Evolutionary conservation across 1,140 invertebrate species (phyloP).

Genomic region (Harpegnathos saltator): DNA sequence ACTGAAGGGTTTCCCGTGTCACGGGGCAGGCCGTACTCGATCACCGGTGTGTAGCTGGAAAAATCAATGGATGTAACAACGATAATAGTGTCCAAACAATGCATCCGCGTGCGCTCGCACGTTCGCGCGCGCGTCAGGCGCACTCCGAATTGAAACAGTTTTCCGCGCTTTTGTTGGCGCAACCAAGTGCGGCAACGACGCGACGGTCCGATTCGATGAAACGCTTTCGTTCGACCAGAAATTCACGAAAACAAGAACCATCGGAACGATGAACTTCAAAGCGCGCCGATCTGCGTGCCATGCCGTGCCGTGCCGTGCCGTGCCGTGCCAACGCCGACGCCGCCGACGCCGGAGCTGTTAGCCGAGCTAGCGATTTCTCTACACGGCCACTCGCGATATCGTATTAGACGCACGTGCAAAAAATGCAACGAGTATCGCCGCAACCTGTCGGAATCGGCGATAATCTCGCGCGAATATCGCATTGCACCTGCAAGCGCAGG

Average conservation of each 20-base stretch:
- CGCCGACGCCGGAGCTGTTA: no score
- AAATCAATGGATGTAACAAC: slow-evolving; percentile 69
- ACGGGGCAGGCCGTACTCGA: slow-evolving; percentile 42
- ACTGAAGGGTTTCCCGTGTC: slow-evolving; percentile 29
- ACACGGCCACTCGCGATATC: background rate
- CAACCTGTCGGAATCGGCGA: no score
- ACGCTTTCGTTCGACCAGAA: slow-evolving; percentile 53
- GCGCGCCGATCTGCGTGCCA: background rate
- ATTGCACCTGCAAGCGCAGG: no score
- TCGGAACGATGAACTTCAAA: slow-evolving; percentile 53
- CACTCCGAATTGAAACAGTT: slow-evolving; percentile 63
- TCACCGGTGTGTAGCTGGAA: slow-evolving; percentile 44
- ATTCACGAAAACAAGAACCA: slow-evolving; percentile 54
- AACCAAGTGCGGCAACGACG: slow-evolving; percentile 2
- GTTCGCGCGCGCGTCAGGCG: slow-evolving; percentile 55
- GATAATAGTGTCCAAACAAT: slow-evolving; percentile 72
- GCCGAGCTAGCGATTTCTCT: background rate
- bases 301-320: no score
- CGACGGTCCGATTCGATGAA: slow-evolving; percentile 51
- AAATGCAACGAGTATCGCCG: no score
- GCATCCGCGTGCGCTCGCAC: slow-evolving; percentile 13
- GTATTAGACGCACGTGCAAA: background rate
- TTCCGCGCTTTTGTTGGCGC: slow-evolving; percentile 58
- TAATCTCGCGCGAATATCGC: no score
- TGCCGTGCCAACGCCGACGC: no score